These are phyloP conservation scores for Huso huso DNA, from an alignment of 2,797 vertebrate genomes.

Conservation along the genomic window DNA sequence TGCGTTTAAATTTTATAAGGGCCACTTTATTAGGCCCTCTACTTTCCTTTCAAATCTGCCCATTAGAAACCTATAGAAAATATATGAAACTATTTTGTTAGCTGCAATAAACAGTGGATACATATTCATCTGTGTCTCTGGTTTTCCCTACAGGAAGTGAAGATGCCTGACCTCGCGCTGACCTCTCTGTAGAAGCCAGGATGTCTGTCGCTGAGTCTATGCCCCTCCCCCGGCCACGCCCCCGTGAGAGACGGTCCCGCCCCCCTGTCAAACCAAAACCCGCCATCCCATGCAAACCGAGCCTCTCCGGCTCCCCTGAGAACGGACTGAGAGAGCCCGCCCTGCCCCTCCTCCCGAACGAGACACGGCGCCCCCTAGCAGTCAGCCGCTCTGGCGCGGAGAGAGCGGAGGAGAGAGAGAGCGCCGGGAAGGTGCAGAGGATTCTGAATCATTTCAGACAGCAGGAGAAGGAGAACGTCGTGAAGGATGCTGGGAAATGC, in stretches of 20 bases:
- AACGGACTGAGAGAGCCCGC: constrained; percentile 38
- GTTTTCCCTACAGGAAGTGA: too few species aligned
- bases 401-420: background rate
- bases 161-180: too few species aligned
- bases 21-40: too few species aligned
- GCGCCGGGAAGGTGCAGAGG: constrained; percentile 46
- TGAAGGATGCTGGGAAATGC: too few species aligned
- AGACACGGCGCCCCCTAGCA: background rate
- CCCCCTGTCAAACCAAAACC: background rate
- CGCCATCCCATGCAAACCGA: constrained; percentile 19
- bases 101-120: too few species aligned
- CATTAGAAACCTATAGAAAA: too few species aligned
- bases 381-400: constrained; percentile 13
- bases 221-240: constrained; percentile 41
- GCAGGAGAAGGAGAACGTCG: constrained; percentile 28
- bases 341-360: background rate
- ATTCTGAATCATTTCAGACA: constrained; percentile 54
- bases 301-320: constrained; percentile 28
- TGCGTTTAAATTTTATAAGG: too few species aligned
- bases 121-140: too few species aligned
- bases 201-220: background rate
- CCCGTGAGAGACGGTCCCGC: constrained; percentile 29
- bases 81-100: too few species aligned
- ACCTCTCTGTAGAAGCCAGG: background rate
- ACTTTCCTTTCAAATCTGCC: too few species aligned